These are phyloP conservation scores for Riparia riparia DNA, from an alignment of 2,113 vertebrate species.

Conservation along the genomic window DNA sequence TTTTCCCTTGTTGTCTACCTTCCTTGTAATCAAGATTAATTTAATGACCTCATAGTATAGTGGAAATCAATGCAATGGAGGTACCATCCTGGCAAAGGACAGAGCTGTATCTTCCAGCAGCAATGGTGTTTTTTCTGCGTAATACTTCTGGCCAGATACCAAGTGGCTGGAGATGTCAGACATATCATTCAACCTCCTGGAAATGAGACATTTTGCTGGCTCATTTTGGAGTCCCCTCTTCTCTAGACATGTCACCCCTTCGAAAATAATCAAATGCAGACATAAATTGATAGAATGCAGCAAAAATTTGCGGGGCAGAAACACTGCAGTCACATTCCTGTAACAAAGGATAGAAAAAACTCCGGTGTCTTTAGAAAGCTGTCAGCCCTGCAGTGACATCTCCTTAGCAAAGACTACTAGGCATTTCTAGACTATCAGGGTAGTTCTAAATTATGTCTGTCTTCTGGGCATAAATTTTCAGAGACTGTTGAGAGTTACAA, in stretches of 20 bases:
- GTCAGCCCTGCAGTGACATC: background rate
- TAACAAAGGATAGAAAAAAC: background rate
- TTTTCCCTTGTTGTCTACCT: background rate
- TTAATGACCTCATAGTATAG: background rate
- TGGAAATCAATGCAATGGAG: background rate
- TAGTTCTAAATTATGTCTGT: background rate
- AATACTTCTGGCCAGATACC: too few species aligned
- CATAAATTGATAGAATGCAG: background rate
- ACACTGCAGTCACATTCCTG: background rate
- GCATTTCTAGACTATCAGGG: background rate
- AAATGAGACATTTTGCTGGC: background rate
- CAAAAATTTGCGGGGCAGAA: background rate
- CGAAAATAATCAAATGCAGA: background rate
- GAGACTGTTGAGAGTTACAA: background rate
- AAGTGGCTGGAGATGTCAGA: background rate
- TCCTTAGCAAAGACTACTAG: background rate
- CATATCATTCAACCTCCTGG: background rate
- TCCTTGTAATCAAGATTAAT: background rate
- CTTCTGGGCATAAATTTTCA: background rate
- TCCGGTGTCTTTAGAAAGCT: background rate
- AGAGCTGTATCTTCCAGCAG: background rate
- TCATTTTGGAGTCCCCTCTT: background rate
- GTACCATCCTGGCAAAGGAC: background rate
- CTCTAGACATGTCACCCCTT: background rate
- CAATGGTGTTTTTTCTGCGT: background rate